phyloP scores from a whole-genome alignment of 2,888 invertebrate species.

The Blomia tropicalis region DNA sequence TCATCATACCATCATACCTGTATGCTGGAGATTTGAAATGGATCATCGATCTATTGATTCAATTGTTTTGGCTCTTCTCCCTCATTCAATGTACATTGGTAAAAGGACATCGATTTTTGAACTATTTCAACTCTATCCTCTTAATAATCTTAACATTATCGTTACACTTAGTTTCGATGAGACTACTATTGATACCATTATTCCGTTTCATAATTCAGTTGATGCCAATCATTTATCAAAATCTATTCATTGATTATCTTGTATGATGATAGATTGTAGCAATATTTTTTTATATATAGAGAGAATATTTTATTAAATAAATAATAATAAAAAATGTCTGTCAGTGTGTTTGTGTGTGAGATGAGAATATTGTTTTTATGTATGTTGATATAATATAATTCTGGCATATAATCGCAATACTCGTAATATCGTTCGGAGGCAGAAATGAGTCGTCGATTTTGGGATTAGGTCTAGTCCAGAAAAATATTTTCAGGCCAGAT shows the following conservation, averaged over 20 bases:
- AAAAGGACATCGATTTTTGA: slow-evolving; percentile 6
- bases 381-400: too few species aligned
- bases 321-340: background rate
- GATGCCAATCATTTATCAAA: background rate
- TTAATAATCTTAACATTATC: background rate
- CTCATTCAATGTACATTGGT: slow-evolving; percentile 20
- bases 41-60: slow-evolving; percentile 21
- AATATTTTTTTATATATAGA: too few species aligned
- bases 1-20: slow-evolving; percentile 20
- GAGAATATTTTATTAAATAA: too few species aligned
- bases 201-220: background rate
- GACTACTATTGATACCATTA: background rate
- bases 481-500: too few species aligned
- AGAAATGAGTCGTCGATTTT: too few species aligned
- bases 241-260: background rate
- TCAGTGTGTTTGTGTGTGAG: too few species aligned
- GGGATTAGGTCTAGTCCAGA: too few species aligned
- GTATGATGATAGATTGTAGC: too few species aligned
- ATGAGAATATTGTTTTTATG: too few species aligned
- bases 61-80: slow-evolving; percentile 4
- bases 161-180: background rate
- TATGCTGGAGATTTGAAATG: slow-evolving; percentile 18
- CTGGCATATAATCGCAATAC: too few species aligned
- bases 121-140: background rate
- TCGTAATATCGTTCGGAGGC: too few species aligned